Base-by-base conservation (phyloP, 2,888 invertebrate genomes). In the Pinctada fucata region DNA sequence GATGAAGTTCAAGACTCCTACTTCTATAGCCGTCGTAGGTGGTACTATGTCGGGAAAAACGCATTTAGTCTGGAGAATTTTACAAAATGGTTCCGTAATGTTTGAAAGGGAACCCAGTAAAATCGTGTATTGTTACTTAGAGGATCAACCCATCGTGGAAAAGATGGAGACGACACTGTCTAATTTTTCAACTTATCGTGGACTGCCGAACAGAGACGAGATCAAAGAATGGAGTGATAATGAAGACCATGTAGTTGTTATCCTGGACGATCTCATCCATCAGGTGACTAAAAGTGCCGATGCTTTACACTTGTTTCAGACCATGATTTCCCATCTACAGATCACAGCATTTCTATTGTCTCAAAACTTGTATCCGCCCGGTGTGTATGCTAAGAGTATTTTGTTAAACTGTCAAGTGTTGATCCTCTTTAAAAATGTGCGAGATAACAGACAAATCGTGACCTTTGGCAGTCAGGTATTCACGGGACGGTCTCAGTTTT, bases 181-280 rank as follows among this genome's bases (percentile, higher is more conserved):
- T 31, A 31, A 31, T 31, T 31, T 31, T 31, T 31, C 31, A 31
- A 31, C 31, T 47, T 16, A 8, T 69, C 31, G 51, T 31, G 31
- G 31, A 31, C 31, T 31, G 31, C 31, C 31, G 31, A 31, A 31
- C 31, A 31, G 31, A 31, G 70, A 78, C 64, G 31, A 74, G 10
- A 49, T 78, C 48, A 2, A 66, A 47, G 74, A 78, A 70, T 74
- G 73, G 74, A 63, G 50, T 47, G 51, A 49, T 6, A 45, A 58
- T 4, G 6, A 6, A 2, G 49, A 50, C 2, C 78, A 78, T 51
- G 70, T 70, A 47, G 51, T 78, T 45, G 58, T 47, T 47, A 63
- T 47, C 58, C 31, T 31, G 31, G 31, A 31, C 31, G 31, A 31
- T 31, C 31, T 31, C 31, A 31, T 31, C 1, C 31, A 52, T 47